Evolutionary conservation across 2,888 invertebrate species (phyloP).

Genomic region (Aradus depressus): DNA sequence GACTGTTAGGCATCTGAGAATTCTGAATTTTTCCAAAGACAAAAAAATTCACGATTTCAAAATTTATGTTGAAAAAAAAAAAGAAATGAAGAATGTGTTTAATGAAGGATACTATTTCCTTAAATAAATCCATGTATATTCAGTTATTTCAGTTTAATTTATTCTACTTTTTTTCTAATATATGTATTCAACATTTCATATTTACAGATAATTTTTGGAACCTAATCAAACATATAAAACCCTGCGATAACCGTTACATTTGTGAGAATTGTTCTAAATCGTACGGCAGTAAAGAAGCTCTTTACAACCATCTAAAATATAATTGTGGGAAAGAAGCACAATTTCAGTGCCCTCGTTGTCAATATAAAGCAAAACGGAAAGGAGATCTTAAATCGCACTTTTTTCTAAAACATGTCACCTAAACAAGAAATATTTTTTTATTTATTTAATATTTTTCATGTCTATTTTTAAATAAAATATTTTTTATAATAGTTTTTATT

Average conservation of each 20-base stretch:
- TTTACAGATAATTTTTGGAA: not conserved
- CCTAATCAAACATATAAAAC: not conserved
- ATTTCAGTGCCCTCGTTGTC: constrained; percentile 4
- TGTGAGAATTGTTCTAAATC: constrained; percentile 4
- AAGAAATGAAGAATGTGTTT: too few species aligned
- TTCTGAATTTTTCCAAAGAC: too few species aligned
- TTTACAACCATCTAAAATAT: constrained; percentile 4
- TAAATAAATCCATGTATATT: not conserved
- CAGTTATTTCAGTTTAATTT: not conserved
- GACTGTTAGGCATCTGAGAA: too few species aligned
- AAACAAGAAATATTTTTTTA: not conserved
- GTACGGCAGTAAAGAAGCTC: not conserved
- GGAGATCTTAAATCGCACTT: constrained; percentile 21
- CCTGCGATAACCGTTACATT: not conserved
- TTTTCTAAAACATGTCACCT: constrained; percentile 3
- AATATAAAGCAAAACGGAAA: constrained; percentile 14
- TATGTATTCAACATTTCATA: not conserved
- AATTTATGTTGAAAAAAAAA: too few species aligned
- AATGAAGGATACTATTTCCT: too few species aligned
- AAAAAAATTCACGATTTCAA: too few species aligned
- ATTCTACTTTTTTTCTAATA: not conserved
- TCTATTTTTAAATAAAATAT: not conserved
- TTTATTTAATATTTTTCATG: not conserved
- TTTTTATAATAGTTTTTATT: not conserved
- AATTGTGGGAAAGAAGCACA: constrained; percentile 16